Conservation (phyloP, 2,113 vertebrate genomes). For the Xiphophorus hellerii region DNA sequence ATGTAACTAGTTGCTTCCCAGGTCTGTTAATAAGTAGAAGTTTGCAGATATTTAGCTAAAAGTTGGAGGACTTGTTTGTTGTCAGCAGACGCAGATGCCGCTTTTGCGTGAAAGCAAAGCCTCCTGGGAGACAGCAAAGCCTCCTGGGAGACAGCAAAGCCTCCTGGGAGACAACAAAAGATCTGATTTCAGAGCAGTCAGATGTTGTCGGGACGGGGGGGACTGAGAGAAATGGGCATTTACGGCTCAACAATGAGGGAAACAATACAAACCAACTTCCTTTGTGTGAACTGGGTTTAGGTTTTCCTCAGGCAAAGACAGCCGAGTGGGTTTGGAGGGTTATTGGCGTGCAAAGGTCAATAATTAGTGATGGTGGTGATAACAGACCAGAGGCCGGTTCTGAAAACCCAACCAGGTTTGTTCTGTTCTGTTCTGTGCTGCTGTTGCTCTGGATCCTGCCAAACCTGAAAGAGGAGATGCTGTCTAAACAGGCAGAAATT, state of each 20-base stretch:
- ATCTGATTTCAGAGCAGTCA: slow-evolving; percentile 57
- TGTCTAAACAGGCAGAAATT: slow-evolving; percentile 39
- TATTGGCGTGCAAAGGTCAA: not conserved
- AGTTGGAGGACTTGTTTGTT: slow-evolving; percentile 19
- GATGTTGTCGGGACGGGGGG: slow-evolving; percentile 22
- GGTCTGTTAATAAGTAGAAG: too few species aligned
- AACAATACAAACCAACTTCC: slow-evolving; percentile 41
- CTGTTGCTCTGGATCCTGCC: slow-evolving; percentile 42
- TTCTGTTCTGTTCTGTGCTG: slow-evolving; percentile 18
- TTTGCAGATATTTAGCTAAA: too few species aligned
- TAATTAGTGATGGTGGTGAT: too few species aligned
- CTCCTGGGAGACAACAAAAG: slow-evolving; percentile 68
- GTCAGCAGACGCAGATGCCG: slow-evolving; percentile 43
- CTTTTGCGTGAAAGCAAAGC: slow-evolving; percentile 72
- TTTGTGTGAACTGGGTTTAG: slow-evolving; percentile 40
- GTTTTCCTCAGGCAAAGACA: slow-evolving; percentile 38
- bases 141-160: slow-evolving; percentile 53
- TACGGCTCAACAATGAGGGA: slow-evolving; percentile 51
- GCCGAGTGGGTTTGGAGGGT: not conserved
- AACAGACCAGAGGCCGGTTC: too few species aligned
- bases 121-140: slow-evolving; percentile 53
- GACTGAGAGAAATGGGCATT: slow-evolving; percentile 45
- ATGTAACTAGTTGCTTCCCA: too few species aligned
- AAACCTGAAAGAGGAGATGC: slow-evolving; percentile 71
- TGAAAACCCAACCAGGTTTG: not conserved